Conservation (phyloP, 2,888 invertebrate genomes). For the Sminthurides aquaticus region DNA sequence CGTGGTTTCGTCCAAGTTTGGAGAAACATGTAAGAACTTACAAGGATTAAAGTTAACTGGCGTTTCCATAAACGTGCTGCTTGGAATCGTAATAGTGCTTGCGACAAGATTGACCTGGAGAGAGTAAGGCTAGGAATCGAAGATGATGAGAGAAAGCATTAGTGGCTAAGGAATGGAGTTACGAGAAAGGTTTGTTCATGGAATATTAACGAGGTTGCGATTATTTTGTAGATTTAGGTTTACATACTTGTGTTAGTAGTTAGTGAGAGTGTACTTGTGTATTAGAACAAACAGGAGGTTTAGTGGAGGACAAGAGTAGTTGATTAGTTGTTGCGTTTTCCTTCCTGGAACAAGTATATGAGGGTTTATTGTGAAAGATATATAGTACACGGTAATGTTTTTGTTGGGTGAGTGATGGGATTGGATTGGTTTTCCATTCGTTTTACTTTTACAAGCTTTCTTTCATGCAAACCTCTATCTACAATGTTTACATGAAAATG, state of each 20-base stretch:
- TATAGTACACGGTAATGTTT: neutral
- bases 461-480: neutral
- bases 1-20: too few relatives aligned
- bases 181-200: too few relatives aligned
- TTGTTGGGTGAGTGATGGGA: neutral
- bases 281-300: neutral
- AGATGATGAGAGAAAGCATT: too few relatives aligned
- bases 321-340: neutral
- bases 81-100: too few relatives aligned
- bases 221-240: neutral
- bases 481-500: neutral
- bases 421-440: neutral
- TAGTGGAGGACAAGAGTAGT: neutral
- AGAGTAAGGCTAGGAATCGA: too few relatives aligned
- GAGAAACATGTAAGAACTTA: too few relatives aligned
- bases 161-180: too few relatives aligned
- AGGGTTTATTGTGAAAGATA: neutral
- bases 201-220: neutral
- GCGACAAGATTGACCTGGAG: too few relatives aligned
- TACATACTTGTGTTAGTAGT: too few relatives aligned
- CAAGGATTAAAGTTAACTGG: too few relatives aligned
- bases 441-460: neutral
- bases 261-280: too few relatives aligned
- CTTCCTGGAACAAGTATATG: neutral
- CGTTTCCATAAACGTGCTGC: too few relatives aligned